These are phyloP conservation scores for Caerostris extrusa DNA, from an alignment of 1,140 invertebrate genomes.

Conservation along the genomic window DNA sequence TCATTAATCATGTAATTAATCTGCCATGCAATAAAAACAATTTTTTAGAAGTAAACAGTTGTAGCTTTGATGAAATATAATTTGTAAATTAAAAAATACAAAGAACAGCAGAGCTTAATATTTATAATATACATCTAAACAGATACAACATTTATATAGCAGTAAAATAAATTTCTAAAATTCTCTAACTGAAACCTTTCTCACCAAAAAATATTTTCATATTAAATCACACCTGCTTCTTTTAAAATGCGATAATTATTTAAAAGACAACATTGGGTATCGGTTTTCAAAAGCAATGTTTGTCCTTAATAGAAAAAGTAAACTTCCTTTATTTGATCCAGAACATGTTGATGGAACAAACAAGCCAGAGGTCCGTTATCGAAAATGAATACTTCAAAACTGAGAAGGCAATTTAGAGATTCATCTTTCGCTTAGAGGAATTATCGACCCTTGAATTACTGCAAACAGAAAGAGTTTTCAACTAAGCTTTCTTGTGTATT, in stretches of 20 bases:
- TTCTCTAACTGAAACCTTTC: too few species aligned
- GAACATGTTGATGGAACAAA: slow-evolving; percentile 57
- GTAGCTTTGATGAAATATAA: too few species aligned
- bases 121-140: too few species aligned
- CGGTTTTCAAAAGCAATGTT: slow-evolving; percentile 19
- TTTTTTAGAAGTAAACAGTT: too few species aligned
- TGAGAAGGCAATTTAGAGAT: slow-evolving; percentile 27
- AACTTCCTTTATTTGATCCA: background rate
- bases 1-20: too few species aligned
- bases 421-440: slow-evolving; percentile 20
- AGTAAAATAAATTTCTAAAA: too few species aligned
- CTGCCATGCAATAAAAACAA: too few species aligned
- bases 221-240: background rate
- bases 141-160: too few species aligned
- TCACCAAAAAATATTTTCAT: too few species aligned
- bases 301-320: slow-evolving; percentile 23
- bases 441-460: slow-evolving; percentile 63
- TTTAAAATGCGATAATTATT: slow-evolving; percentile 15
- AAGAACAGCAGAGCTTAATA: too few species aligned
- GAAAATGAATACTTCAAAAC: slow-evolving; percentile 64
- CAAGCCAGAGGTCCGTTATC: slow-evolving; percentile 31
- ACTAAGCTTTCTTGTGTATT: slow-evolving; percentile 52
- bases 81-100: too few species aligned
- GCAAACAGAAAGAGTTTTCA: slow-evolving; percentile 39
- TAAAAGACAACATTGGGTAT: slow-evolving; percentile 3